A percentile compares a stretch with the other conserved stretches of the same genome.
Evolutionary conservation across 1,140 invertebrate species (phyloP).

Genomic region (Pseudachorutes palmiensis): DNA sequence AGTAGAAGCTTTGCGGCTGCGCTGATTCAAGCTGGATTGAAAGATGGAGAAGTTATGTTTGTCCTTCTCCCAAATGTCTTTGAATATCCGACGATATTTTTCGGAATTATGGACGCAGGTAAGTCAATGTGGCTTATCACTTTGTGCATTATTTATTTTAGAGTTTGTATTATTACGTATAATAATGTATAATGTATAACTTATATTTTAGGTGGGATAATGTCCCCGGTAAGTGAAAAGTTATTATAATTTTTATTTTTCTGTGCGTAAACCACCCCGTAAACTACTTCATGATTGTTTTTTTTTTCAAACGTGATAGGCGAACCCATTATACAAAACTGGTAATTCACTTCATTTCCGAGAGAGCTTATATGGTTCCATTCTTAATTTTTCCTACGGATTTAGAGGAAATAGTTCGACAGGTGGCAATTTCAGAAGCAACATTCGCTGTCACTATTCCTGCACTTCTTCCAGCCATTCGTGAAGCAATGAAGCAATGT

Average conservation of each 20-base stretch:
- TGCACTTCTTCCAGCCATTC: constrained; percentile 52
- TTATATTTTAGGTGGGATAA: not conserved
- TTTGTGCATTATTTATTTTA: not conserved
- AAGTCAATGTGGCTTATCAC: not conserved
- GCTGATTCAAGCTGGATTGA: constrained; percentile 25
- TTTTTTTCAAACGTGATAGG: not conserved
- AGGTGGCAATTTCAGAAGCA: constrained; percentile 55
- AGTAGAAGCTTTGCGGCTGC: constrained; percentile 29
- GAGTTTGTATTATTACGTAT: too few relatives aligned
- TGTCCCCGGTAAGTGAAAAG: constrained; percentile 1
- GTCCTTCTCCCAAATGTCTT: constrained; percentile 15
- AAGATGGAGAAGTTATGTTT: constrained; percentile 21
- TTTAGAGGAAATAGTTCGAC: constrained; percentile 65
- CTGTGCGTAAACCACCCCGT: too few relatives aligned
- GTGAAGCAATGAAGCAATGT: constrained; percentile 40
- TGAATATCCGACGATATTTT: not conserved
- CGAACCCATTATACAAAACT: not conserved
- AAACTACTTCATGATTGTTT: not conserved
- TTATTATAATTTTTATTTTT: not conserved
- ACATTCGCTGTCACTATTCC: constrained; percentile 60
- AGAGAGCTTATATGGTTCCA: not conserved
- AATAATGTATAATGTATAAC: too few relatives aligned
- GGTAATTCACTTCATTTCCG: not conserved
- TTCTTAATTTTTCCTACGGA: not conserved
- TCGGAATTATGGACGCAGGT: constrained; percentile 10